phyloP scores from a whole-genome alignment of 2,113 vertebrate species.

The Stercorarius parasiticus region DNA sequence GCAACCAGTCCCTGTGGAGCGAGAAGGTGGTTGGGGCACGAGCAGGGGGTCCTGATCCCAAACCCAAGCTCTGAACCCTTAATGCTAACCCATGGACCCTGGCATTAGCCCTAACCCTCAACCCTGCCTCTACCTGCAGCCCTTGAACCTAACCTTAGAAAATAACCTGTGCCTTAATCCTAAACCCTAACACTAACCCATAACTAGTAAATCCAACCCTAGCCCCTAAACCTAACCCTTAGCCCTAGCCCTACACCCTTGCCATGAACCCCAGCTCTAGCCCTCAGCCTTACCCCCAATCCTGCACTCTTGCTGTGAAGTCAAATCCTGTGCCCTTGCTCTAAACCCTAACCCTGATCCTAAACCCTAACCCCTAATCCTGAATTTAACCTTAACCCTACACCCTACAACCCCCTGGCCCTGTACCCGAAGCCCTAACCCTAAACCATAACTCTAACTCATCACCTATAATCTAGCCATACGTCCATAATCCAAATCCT shows the following conservation, averaged over 20 bases:
- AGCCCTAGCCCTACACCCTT: neutral
- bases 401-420: too few relatives aligned
- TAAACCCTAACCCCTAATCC: too few relatives aligned
- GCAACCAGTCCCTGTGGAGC: conserved; percentile 91
- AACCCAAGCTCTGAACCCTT: neutral
- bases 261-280: neutral
- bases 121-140: neutral
- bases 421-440: too few relatives aligned
- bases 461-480: too few relatives aligned
- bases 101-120: neutral
- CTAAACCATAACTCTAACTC: too few relatives aligned
- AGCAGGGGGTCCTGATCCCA: neutral
- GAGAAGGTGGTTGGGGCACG: conserved; percentile 82
- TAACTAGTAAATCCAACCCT: neutral
- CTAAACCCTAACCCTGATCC: too few relatives aligned
- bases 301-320: neutral
- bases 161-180: neutral
- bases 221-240: neutral
- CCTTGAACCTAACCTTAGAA: neutral
- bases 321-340: neutral
- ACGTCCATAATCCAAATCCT: too few relatives aligned
- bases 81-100: neutral
- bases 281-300: neutral
- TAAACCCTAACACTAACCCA: neutral
- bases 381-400: too few relatives aligned